Evolutionary conservation across 2,888 invertebrate genomes (phyloP), one percentile per base, ranked within the genome.

Genomic region (Apodemia hepburni): DNA sequence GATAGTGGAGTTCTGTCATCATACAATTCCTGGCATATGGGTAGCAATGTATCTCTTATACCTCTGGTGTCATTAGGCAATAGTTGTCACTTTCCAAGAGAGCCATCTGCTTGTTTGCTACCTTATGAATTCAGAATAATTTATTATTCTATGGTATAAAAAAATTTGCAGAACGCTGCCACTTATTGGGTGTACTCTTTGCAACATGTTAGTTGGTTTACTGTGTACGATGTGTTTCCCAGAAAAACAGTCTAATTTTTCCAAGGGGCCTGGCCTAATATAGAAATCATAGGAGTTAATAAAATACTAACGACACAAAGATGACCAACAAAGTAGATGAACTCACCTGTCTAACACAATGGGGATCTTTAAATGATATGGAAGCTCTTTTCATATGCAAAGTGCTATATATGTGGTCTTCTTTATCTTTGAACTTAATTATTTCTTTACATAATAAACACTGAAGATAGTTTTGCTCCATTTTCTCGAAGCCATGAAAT

Each of bases 331-430:
- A 0, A 51, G 9, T 18, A n/a, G 47, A 47, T 47, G 0, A 7
- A 51, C 54, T 57, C 18, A n/a, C 54, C 54, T 65, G 66, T 59
- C 73, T 65, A 17, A 72, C 65, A 22, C 68, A 72, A 61, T 72
- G 64, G 2, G 62, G 51, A 42, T 73, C 70, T 42, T 63, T 51
- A 18, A 72, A 65, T 3, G 71, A 69, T 0, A 59, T 63, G 61
- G 67, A 64, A 4, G 70, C 57, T 18, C 61, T 67, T 0, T 63
- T 60, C 60, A 67, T 68, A 51, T 73, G 73, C n/a, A 65, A 64
- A 22, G 61, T 64, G 2, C 59, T 63, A 0, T 58, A 60, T 4
- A 64, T 68, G 27, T 70, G 68, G 3, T 59, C 18, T 29, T n/a
- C 15, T 29, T 42, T 18, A 3, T 42, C 12, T 1, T 61, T 45